Evolutionary conservation across 2,888 invertebrate species (phyloP).

Genomic region (Hetaerina titia): DNA sequence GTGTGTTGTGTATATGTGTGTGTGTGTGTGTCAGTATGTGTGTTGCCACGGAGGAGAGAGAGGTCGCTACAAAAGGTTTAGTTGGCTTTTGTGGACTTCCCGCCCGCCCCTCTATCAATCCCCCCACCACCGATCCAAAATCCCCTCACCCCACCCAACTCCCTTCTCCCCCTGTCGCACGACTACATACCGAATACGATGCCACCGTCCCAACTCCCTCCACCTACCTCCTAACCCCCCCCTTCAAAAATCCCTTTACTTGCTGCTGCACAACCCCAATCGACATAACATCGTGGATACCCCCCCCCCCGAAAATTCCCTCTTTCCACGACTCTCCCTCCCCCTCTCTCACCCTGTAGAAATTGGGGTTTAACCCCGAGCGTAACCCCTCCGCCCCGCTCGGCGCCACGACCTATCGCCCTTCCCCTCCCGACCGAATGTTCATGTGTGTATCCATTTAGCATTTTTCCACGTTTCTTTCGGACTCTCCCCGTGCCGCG

Average conservation of each 20-base stretch:
- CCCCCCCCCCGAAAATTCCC: not conserved
- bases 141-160: not conserved
- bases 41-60: conserved; percentile 32
- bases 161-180: not conserved
- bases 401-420: not conserved
- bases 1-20: not conserved
- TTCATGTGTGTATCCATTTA: conserved; percentile 59
- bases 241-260: not conserved
- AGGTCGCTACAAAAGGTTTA: conserved; percentile 63
- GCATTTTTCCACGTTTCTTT: conserved; percentile 59
- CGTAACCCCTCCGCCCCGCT: not conserved
- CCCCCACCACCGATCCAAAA: no score
- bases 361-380: not conserved
- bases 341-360: not conserved
- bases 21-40: not conserved
- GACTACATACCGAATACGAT: conserved; percentile 6
- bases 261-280: conserved; percentile 25
- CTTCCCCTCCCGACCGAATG: not conserved
- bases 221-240: not conserved
- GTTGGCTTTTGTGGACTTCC: conserved; percentile 60
- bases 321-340: not conserved
- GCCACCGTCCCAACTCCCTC: conserved; percentile 6
- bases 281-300: conserved; percentile 45
- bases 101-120: not conserved
- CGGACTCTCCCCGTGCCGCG: not conserved